Conservation (phyloP, 2,797 vertebrate genomes). For the Psittacula echo region DNA sequence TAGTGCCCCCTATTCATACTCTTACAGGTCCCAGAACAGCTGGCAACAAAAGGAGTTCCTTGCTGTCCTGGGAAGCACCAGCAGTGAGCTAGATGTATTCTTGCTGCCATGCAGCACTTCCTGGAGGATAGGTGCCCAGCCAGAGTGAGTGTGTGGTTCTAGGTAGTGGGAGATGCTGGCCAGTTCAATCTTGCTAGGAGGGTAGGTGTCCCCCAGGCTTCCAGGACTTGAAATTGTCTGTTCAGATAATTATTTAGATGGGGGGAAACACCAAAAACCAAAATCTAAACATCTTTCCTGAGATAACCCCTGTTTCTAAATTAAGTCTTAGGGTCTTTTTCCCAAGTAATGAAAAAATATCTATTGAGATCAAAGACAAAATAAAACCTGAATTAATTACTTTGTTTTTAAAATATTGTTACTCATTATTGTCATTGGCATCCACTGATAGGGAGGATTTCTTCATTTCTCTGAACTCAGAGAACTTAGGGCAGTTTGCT, state of each 20-base stretch:
- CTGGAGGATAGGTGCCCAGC: background rate
- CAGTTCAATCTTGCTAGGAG: background rate
- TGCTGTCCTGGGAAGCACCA: background rate
- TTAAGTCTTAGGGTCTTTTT: background rate
- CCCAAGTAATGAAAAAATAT: background rate
- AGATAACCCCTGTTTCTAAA: background rate
- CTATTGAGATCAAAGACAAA: background rate
- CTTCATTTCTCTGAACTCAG: background rate
- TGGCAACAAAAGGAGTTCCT: background rate
- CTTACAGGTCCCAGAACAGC: background rate
- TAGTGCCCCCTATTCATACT: background rate
- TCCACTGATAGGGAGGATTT: background rate
- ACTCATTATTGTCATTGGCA: background rate
- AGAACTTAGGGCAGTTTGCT: background rate
- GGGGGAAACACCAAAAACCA: background rate
- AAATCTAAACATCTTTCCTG: background rate
- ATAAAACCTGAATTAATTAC: background rate
- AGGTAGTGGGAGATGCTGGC: background rate
- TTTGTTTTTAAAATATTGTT: background rate
- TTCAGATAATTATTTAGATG: background rate
- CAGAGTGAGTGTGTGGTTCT: accelerated
- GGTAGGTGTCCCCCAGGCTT: background rate
- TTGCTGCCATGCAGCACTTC: background rate
- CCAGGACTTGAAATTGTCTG: background rate
- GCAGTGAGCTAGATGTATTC: background rate